Conservation (phyloP, 2,113 vertebrate genomes). For the Mustelus asterias region DNA sequence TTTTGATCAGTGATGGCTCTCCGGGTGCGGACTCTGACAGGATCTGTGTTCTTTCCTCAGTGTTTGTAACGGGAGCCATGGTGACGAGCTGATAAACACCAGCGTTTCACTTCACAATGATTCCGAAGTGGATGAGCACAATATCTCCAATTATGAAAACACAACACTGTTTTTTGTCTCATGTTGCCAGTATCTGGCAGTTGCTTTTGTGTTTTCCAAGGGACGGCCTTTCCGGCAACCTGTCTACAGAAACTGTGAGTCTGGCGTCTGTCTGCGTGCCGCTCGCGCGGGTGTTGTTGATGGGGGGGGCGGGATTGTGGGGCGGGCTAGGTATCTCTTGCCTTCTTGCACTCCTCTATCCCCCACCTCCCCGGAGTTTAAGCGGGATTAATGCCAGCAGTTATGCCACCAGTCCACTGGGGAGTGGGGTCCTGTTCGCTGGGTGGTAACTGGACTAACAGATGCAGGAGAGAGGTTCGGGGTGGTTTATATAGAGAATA, state of each 20-base stretch:
- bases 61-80: background rate
- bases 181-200: slow-evolving; percentile 41
- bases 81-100: background rate
- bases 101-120: background rate
- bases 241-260: slow-evolving; percentile 38
- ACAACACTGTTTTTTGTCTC: slow-evolving; percentile 41
- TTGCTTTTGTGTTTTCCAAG: slow-evolving; percentile 40
- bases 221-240: slow-evolving; percentile 44
- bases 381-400: background rate
- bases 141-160: slow-evolving; percentile 29
- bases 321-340: background rate
- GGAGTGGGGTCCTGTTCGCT: background rate
- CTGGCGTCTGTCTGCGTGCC: no score
- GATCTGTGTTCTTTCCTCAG: background rate
- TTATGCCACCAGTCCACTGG: no score
- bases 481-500: background rate
- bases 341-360: background rate
- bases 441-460: no score
- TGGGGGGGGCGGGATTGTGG: no score
- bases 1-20: background rate
- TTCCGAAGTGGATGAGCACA: background rate
- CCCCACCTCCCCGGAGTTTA: background rate
- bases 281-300: background rate
- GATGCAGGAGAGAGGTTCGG: background rate
- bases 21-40: background rate